Conservation (phyloP, 2,888 invertebrate species). For the Sylvicola fuscatus region DNA sequence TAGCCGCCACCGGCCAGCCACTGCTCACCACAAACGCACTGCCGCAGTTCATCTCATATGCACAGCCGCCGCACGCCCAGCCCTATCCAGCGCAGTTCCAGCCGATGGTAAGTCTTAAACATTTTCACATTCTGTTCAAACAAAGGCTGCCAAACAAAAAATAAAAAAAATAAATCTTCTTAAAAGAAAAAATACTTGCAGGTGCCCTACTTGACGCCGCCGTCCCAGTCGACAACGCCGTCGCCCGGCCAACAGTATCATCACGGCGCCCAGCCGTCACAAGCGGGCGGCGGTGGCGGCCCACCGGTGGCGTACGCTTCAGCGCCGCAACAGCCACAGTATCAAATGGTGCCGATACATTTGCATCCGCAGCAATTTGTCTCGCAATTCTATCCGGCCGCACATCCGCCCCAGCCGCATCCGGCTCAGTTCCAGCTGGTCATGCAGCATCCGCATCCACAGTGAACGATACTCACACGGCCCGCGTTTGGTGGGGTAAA, state of each 20-base stretch:
- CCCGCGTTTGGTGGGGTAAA: too few species aligned
- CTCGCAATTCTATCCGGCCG: constrained; percentile 20
- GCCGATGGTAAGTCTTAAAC: constrained; percentile 30
- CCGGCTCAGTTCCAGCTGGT: constrained; percentile 6
- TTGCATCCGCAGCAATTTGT: constrained; percentile 22
- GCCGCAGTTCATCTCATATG: constrained; percentile 43
- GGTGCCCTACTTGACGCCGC: constrained; percentile 33
- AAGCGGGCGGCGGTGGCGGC: constrained; percentile 29
- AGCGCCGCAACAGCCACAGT: constrained; percentile 29
- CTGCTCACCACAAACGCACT: constrained; percentile 62
- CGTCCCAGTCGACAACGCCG: constrained; percentile 32
- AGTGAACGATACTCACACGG: too few species aligned
- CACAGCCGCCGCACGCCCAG: constrained; percentile 29
- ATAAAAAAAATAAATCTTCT: constrained; percentile 11
- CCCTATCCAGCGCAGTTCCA: constrained; percentile 29
- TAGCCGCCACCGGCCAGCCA: constrained; percentile 54
- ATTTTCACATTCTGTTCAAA: too few species aligned
- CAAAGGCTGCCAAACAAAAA: too few species aligned
- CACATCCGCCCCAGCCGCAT: constrained; percentile 24
- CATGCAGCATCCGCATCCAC: constrained; percentile 2
- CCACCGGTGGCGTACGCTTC: constrained; percentile 26
- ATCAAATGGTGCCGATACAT: constrained; percentile 35
- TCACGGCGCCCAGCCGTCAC: constrained; percentile 35
- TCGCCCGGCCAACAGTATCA: constrained; percentile 33
- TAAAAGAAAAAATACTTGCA: constrained; percentile 20